phyloP scores from a whole-genome alignment of 2,797 vertebrate genomes.

The Hephaestus fuliginosus region DNA sequence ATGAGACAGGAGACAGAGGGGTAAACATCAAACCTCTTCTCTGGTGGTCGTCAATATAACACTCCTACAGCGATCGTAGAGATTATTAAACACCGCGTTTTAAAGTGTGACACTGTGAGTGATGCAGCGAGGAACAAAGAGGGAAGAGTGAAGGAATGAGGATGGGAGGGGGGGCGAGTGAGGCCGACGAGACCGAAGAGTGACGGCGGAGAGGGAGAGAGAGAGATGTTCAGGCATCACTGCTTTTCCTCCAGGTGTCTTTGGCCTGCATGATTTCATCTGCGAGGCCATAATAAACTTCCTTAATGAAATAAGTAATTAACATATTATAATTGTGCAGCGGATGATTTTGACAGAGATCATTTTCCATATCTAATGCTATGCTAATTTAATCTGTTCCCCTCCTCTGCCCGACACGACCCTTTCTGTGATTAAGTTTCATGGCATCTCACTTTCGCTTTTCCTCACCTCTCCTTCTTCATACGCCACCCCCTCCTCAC shows the following conservation, averaged over 20 bases:
- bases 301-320: constrained; percentile 99
- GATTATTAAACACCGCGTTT: constrained; percentile 64
- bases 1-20: constrained; percentile 49
- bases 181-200: constrained; percentile 69
- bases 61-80: constrained; percentile 28
- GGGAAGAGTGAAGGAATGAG: constrained; percentile 66
- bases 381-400: constrained; percentile 99
- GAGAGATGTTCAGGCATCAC: constrained; percentile 87
- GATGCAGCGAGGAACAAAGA: constrained; percentile 71
- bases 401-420: constrained; percentile 97
- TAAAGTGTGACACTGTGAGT: constrained; percentile 66
- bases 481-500: constrained; percentile 9
- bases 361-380: constrained; percentile 99
- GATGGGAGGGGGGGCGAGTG: constrained; percentile 26
- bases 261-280: constrained; percentile 95
- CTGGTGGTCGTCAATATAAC: constrained; percentile 40
- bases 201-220: constrained; percentile 49
- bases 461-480: constrained; percentile 75
- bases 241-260: constrained; percentile 95
- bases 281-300: constrained; percentile 98
- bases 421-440: constrained; percentile 99
- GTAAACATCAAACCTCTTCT: constrained; percentile 64
- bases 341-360: constrained; percentile 99
- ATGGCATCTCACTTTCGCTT: constrained; percentile 89
- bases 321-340: constrained; percentile 99